Conservation (phyloP, 2,888 invertebrate species). For the Orthosia gothica region DNA sequence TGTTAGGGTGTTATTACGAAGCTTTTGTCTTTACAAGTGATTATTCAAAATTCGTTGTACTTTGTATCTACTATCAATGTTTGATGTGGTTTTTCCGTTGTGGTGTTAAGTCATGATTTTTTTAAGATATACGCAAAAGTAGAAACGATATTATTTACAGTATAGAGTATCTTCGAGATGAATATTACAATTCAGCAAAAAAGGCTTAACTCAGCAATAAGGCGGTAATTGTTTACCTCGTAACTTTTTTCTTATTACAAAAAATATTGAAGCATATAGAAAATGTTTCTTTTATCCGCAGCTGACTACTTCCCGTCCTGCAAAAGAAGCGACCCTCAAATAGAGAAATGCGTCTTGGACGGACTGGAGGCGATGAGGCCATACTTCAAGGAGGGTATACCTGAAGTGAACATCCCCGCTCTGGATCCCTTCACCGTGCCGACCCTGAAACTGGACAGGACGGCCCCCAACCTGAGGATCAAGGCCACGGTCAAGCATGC, state of each 20-base stretch:
- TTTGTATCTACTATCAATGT: slow-evolving; percentile 30
- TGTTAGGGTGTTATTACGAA: slow-evolving; percentile 5
- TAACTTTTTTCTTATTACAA: background rate
- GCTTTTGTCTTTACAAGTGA: slow-evolving; percentile 3
- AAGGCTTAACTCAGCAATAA: background rate
- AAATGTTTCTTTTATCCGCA: slow-evolving; percentile 47
- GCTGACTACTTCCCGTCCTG: slow-evolving; percentile 77
- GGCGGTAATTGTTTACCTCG: no score
- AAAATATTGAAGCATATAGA: background rate
- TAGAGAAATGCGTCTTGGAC: slow-evolving; percentile 72
- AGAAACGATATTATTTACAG: background rate
- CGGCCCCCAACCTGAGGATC: slow-evolving; percentile 93
- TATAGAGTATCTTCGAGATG: background rate
- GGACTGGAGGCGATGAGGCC: slow-evolving; percentile 90
- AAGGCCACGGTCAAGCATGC: slow-evolving; percentile 93
- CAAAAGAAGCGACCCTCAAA: slow-evolving; percentile 73
- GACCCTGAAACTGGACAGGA: slow-evolving; percentile 93
- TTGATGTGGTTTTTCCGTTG: background rate
- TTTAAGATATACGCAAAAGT: background rate
- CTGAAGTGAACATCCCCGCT: slow-evolving; percentile 73
- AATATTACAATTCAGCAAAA: background rate
- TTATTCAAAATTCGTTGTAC: slow-evolving; percentile 18
- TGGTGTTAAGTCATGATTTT: background rate
- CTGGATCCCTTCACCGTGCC: slow-evolving; percentile 93
- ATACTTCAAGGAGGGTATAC: slow-evolving; percentile 68